A percentile compares a stretch with the other conserved stretches of the same genome.
Conservation (phyloP, 1,140 invertebrate genomes). For the Orussus abietinus region DNA sequence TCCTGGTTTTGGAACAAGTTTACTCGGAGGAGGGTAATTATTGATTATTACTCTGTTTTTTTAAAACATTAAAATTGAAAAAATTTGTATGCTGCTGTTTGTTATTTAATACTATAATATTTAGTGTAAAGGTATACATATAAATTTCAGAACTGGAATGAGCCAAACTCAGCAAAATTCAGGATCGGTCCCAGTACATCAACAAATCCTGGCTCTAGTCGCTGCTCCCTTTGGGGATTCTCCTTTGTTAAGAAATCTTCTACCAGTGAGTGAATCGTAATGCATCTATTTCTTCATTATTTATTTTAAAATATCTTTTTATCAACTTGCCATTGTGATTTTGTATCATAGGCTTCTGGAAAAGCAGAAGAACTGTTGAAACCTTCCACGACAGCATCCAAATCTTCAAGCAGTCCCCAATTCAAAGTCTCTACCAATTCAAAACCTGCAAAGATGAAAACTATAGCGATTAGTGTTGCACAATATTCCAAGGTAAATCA, state of each 20-base stretch:
- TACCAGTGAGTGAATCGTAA: constrained; percentile 52
- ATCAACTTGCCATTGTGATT: constrained; percentile 7
- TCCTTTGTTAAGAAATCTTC: constrained; percentile 69
- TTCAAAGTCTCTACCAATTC: constrained; percentile 63
- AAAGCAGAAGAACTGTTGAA: constrained; percentile 70
- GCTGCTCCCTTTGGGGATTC: constrained; percentile 76
- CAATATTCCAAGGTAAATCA: constrained; percentile 62
- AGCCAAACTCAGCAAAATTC: constrained; percentile 41
- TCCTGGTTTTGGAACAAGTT: constrained; percentile 32
- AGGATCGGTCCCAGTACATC: constrained; percentile 56
- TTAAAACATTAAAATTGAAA: constrained; percentile 7
- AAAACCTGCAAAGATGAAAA: constrained; percentile 58
- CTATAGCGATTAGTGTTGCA: constrained; percentile 55
- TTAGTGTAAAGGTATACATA: neutral
- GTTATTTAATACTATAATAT: constrained; percentile 1
- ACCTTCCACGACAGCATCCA: constrained; percentile 67
- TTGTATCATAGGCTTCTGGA: constrained; percentile 51
- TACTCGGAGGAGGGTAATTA: constrained; percentile 37
- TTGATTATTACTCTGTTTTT: neutral
- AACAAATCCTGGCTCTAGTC: constrained; percentile 66
- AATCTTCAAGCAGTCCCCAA: constrained; percentile 52
- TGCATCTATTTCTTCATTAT: constrained; percentile 17
- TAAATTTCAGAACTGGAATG: constrained; percentile 24
- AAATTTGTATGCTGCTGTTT: constrained; percentile 7
- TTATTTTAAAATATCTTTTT: constrained; percentile 11